Conservation (phyloP, 64 coral and sea anemone species). For the Porites australiensis region DNA sequence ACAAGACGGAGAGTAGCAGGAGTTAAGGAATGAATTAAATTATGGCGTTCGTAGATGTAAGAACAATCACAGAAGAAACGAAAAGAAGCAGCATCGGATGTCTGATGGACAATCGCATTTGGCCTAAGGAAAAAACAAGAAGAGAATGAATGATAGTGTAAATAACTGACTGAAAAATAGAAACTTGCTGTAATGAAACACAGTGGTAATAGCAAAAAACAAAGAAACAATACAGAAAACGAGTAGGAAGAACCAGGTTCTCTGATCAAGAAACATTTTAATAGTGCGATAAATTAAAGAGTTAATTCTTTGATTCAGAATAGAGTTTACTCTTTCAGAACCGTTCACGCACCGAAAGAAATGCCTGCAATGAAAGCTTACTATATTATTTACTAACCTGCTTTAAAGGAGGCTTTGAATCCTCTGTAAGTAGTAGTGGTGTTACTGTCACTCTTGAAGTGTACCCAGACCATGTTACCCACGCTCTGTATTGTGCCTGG, state of each 20-base stretch:
- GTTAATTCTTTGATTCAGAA: too few species aligned
- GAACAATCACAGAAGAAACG: not conserved
- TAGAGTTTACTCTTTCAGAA: too few species aligned
- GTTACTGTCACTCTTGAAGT: constrained; percentile 5
- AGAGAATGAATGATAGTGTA: not conserved
- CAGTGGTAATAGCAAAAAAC: too few species aligned
- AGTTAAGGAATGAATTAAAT: not conserved
- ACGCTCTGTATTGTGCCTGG: not conserved
- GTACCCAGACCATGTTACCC: constrained; percentile 20
- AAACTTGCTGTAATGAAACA: too few species aligned
- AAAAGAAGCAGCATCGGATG: not conserved
- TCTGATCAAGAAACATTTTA: too few species aligned
- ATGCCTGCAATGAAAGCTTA: too few species aligned
- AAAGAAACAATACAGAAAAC: too few species aligned
- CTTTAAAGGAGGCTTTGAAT: constrained; percentile 14
- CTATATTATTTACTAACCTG: not conserved
- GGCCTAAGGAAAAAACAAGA: not conserved
- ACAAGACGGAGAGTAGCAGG: too few species aligned
- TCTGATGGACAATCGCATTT: not conserved
- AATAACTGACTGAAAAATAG: too few species aligned
- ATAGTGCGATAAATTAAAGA: too few species aligned
- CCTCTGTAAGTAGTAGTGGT: constrained; percentile 30
- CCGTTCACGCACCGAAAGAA: too few species aligned
- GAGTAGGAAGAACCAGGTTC: too few species aligned
- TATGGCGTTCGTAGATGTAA: not conserved